phyloP scores from a whole-genome alignment of 1,140 invertebrate species.

The Leguminivora glycinivorella region DNA sequence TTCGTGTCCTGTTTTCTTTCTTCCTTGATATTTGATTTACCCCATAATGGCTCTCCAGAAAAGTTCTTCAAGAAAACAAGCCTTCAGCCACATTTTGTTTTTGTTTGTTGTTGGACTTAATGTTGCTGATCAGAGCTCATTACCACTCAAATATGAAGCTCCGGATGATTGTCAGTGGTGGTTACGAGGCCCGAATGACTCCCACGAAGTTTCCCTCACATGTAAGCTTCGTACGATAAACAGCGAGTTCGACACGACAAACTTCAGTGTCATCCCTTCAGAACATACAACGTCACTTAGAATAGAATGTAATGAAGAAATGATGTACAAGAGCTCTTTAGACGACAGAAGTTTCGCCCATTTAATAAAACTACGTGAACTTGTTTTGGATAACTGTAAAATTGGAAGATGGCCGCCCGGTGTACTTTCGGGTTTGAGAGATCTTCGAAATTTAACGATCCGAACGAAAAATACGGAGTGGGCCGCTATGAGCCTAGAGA shows the following conservation, averaged over 20 bases:
- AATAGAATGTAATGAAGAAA: slow-evolving; percentile 88
- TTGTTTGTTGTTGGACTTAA: slow-evolving; percentile 71
- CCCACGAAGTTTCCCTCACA: slow-evolving; percentile 86
- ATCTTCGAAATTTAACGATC: slow-evolving; percentile 89
- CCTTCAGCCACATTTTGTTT: slow-evolving; percentile 62
- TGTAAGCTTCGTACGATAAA: slow-evolving; percentile 90
- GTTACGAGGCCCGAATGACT: slow-evolving; percentile 77
- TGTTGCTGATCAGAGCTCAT: slow-evolving; percentile 77
- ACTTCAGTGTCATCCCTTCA: slow-evolving; percentile 91
- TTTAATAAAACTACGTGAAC: slow-evolving; percentile 86
- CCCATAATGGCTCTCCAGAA: slow-evolving; percentile 65
- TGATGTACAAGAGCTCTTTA: slow-evolving; percentile 85
- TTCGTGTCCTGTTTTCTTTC: slow-evolving; percentile 73
- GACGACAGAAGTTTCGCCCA: slow-evolving; percentile 89
- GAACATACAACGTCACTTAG: slow-evolving; percentile 90
- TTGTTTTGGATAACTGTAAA: slow-evolving; percentile 92
- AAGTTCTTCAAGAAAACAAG: slow-evolving; percentile 52
- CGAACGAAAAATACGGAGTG: slow-evolving; percentile 89
- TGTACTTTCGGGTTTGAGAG: slow-evolving; percentile 85
- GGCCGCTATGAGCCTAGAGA: slow-evolving; percentile 87
- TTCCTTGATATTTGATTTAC: slow-evolving; percentile 75
- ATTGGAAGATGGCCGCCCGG: slow-evolving; percentile 87
- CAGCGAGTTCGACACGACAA: slow-evolving; percentile 91
- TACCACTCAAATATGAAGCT: slow-evolving; percentile 86
- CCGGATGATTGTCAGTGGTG: slow-evolving; percentile 91